Base-by-base conservation (phyloP, 2,113 vertebrate species). In the Cynocephalus volans region DNA sequence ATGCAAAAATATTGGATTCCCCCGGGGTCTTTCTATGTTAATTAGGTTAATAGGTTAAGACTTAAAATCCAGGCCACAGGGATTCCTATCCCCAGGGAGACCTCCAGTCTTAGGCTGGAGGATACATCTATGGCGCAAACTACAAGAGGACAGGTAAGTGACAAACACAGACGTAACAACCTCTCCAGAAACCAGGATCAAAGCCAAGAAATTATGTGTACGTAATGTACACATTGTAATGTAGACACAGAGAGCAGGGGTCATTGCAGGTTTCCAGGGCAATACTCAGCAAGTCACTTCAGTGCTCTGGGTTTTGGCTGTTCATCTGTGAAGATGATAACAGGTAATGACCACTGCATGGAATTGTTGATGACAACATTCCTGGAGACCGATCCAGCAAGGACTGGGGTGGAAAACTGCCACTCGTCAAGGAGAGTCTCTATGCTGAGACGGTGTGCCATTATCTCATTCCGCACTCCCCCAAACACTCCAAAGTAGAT, bases 191-290 rank as follows among this genome's bases (percentile, higher is more conserved):
- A 36, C 54, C 48, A 69, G 62, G 21, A 52, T 36, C 80, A 23
- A 48, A 48, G 41, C 15, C 56, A 65, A 31, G 62, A 8, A 4
- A 9, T 8, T 50, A 21, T 26, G 11, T 0, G 5, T 41, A 21
- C 8, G 0, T 6, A 9, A 1, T 1, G 11, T 21, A 6, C 1
- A 12, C 4, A 0, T 8, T 8, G 2, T 12, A 9, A 7, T 0
- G 3, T 33, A 24, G 41, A 36, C 31, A 8, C 26, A 10, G 50
- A 15, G 54, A 60, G n/a, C 12, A 54, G 36, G 64, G 48, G 7
- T 2, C 17, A 6, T 18, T 0, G 2, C 70, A 60, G 86, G 18
- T 6, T 45, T 36, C 52, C 45, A 8, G 80, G 48, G 45, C 58
- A n/a, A 28, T 23, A 76, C 73, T 50, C 45, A 5, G 3, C 72